Evolutionary conservation across 1,140 invertebrate genomes (phyloP), one percentile per base, ranked within the genome.

Genomic region (Penaeus indicus): DNA sequence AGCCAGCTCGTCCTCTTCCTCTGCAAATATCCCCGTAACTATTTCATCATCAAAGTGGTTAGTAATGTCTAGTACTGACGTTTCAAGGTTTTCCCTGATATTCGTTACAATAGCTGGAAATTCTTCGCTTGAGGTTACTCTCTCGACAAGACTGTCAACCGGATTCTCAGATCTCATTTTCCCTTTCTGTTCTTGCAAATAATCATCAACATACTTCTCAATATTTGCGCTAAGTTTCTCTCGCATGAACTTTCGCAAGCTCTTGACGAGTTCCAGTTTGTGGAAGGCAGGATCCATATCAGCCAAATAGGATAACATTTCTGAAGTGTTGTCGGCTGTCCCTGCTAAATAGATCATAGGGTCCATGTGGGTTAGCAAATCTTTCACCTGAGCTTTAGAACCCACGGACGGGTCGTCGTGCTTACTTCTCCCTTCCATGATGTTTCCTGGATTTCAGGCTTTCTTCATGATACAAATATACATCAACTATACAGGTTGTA

Each of bases 201-300:
- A 91, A 18, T 72, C 32, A n/a, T 84, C 67, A 75, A 89, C 88
- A 38, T 81, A 82, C 2, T 75, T 63, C 54, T 91, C 90, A 77
- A 91, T 89, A 1, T 42, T 38, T 18, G 16, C 72, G 21, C 78
- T 88, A 19, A 91, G 81, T n/a, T 63, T 60, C 32, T 75, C 82
- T 54, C 90, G 69, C 42, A 89, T 69, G 3, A 54, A 80, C 32
- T 62, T 84, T 60, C 90, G 84, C 75, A 91, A 72, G 72, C 81
- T 84, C 77, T 88, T 91, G 60, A 91, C 90, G n/a, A 91, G 54
- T 47, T 88, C 80, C 18, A 91, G 75, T 25, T 89, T 91, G 67
- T 91, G 90, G 80, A 91, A 91, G n/a, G 88, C 86, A 13, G 90
- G 90, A 77, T 91, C 90, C 82, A 88, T 89, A 32, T 91, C 90